phyloP scores from a whole-genome alignment of 2,888 invertebrate genomes.

The Colostygia pectinataria region DNA sequence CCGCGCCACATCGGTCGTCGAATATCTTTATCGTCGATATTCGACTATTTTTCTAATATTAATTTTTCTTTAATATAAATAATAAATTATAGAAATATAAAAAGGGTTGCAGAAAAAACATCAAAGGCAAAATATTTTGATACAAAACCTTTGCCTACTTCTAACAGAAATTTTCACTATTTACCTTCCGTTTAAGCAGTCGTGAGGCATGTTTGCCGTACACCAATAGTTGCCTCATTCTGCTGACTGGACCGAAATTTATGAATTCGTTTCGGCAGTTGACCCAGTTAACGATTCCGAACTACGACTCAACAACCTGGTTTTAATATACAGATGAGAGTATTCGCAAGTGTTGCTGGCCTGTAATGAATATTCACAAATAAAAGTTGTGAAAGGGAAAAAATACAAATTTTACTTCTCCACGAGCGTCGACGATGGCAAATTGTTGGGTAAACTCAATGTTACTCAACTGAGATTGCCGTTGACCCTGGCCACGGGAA shows the following conservation, averaged over 20 bases:
- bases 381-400: slow-evolving; percentile 5
- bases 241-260: slow-evolving; percentile 14
- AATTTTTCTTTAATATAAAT: no score
- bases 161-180: no score
- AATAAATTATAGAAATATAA: no score
- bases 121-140: no score
- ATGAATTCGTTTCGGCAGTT: slow-evolving; percentile 20
- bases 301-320: slow-evolving; percentile 18
- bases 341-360: slow-evolving; percentile 12
- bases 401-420: slow-evolving; percentile 7
- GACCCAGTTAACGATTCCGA: slow-evolving; percentile 19
- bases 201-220: slow-evolving; percentile 10
- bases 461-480: slow-evolving; percentile 45
- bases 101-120: no score
- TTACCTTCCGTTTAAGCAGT: slow-evolving; percentile 5
- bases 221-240: slow-evolving; percentile 14
- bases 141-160: no score
- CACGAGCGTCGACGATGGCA: slow-evolving; percentile 4
- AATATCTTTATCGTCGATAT: no score
- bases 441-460: slow-evolving; percentile 33
- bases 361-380: slow-evolving; percentile 19
- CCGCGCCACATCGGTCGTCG: no score
- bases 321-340: slow-evolving; percentile 22
- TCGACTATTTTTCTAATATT: no score
- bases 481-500: slow-evolving; percentile 38